Evolutionary conservation across 2,888 invertebrate species (phyloP), one percentile per base, ranked within the genome.

Genomic region (Biston betularia): DNA sequence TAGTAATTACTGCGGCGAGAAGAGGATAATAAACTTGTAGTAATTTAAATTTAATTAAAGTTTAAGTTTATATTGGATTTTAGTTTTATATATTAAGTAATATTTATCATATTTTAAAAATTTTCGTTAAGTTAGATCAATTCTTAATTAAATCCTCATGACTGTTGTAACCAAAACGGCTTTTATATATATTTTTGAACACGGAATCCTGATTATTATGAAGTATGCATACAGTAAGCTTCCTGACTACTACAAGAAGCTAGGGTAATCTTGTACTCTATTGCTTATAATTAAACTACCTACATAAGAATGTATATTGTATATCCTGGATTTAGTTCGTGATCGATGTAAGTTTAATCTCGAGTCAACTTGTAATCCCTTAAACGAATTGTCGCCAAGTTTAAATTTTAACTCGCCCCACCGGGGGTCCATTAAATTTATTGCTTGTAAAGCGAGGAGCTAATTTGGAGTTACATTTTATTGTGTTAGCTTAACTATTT

Each of bases 381-480:
- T 88, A 89, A 92, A 86, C 77, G 80, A 89, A 90, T 90, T 89
- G 89, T 89, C 88, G 82, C 84, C 65, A 79, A 86, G 85, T 91
- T 85, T 83, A 89, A 89, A 88, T 89, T 90, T 89, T 78, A 82
- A 87, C 80, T 81, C 81, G 76, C 82, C 86, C 85, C 83, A 73
- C 78, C 73, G 79, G 84, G 82, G 81, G 89, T 85, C 90, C 86
- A 91, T 92, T 92, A 90, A 89, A 90, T 92, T 92, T 90, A 92
- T 92, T 92, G 89, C 89, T 89, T 90, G 92, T 92, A 93, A 93
- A 92, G 89, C 91, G 92, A 89, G 87, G 79, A 90, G 92, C 92
- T 93, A 93, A 93, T 93, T 92, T 90, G 84, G 86, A 91, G 90
- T 88, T 85, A 86, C 89, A 83, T 89, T 93, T 92, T 92, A 93